Conservation (phyloP, 2,113 vertebrate species). For the Chaetura pelagica region DNA sequence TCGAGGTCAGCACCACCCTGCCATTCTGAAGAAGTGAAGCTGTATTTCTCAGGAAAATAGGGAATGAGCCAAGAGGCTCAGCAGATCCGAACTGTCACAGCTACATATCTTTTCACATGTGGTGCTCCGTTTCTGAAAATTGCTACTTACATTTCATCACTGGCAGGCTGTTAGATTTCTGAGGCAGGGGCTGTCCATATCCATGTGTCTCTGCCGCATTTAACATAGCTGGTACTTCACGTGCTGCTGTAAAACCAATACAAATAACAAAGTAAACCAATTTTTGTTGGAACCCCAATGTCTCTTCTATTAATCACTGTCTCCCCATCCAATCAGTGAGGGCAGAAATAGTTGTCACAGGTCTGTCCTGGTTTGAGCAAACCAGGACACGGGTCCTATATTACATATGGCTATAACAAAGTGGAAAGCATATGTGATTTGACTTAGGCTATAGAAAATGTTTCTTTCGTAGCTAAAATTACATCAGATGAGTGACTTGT, state of each 20-base stretch:
- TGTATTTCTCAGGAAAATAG: background rate
- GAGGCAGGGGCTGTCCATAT: background rate
- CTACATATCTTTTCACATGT: background rate
- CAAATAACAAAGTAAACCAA: background rate
- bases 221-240: background rate
- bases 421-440: background rate
- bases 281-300: background rate
- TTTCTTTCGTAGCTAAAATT: background rate
- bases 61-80: background rate
- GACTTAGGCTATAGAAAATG: background rate
- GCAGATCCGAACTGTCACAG: background rate
- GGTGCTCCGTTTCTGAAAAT: background rate
- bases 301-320: background rate
- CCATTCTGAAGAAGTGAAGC: background rate
- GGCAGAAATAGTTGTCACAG: background rate
- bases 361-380: too few relatives aligned
- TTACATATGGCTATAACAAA: background rate
- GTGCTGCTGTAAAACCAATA: background rate
- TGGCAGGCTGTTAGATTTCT: background rate
- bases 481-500: background rate
- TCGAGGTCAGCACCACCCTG: background rate
- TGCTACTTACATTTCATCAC: background rate
- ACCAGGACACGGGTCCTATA: background rate
- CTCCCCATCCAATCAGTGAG: background rate
- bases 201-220: background rate